phyloP scores from a whole-genome alignment of 2,797 vertebrate species.

The Macrochelys suwanniensis region DNA sequence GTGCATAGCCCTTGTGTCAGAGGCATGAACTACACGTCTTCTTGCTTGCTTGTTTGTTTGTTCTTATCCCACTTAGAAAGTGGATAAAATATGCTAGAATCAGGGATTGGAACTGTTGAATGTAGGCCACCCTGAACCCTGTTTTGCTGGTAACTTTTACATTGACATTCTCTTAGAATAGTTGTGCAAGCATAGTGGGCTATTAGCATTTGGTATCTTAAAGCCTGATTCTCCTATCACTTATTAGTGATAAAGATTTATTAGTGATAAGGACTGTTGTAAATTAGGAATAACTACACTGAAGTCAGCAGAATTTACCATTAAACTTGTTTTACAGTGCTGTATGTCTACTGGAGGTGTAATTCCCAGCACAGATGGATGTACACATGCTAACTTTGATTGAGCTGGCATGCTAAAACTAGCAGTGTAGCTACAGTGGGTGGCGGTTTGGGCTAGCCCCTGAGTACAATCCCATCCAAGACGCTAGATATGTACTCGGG shows the following conservation, averaged over 20 bases:
- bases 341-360: too few relatives aligned
- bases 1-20: neutral
- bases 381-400: too few relatives aligned
- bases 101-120: neutral
- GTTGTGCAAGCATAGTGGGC: rapidly evolving
- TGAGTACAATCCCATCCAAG: too few relatives aligned
- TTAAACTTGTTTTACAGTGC: too few relatives aligned
- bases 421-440: too few relatives aligned
- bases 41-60: neutral
- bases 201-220: neutral
- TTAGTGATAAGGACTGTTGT: neutral
- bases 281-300: neutral
- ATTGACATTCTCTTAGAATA: neutral
- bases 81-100: neutral
- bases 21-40: neutral
- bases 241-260: too few relatives aligned
- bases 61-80: neutral
- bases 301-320: neutral
- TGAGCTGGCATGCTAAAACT: too few relatives aligned
- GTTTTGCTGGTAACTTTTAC: neutral
- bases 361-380: too few relatives aligned
- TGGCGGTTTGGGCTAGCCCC: too few relatives aligned
- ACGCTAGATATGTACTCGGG: too few relatives aligned
- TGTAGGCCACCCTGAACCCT: neutral
- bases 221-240: neutral